Percentiles rank a stretch among this genome's conserved stretches.
phyloP scores from a whole-genome alignment of 2,797 vertebrate species.

The Lagocephalus sceleratus region DNA sequence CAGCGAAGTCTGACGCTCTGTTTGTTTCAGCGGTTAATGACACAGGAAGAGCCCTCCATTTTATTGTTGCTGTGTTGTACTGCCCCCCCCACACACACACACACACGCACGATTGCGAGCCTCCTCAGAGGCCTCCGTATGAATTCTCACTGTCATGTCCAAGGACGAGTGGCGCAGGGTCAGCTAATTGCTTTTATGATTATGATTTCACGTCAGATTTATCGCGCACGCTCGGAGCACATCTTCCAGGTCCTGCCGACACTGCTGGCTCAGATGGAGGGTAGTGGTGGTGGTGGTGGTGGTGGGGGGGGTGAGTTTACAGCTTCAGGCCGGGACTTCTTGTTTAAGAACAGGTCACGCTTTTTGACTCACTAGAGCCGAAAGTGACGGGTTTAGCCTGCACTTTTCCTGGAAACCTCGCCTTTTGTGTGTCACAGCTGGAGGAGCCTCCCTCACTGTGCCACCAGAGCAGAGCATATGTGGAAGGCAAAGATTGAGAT shows the following conservation, averaged over 20 bases:
- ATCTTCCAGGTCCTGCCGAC: constrained; percentile 76
- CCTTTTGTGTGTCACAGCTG: constrained; percentile 52
- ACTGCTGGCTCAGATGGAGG: constrained; percentile 66
- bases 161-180: constrained; percentile 83
- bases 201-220: constrained; percentile 87
- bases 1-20: constrained; percentile 47
- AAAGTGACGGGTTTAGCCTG: constrained; percentile 64
- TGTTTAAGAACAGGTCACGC: constrained; percentile 75
- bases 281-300: not conserved
- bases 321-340: constrained; percentile 73
- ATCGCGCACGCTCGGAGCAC: constrained; percentile 80
- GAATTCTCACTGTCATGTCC: constrained; percentile 82
- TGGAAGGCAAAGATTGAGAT: constrained; percentile 59
- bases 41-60: constrained; percentile 76
- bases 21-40: constrained; percentile 79
- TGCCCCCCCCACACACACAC: constrained; percentile 56
- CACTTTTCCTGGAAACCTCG: constrained; percentile 69
- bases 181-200: constrained; percentile 87
- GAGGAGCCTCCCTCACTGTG: constrained; percentile 53
- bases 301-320: constrained; percentile 70
- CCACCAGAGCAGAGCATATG: constrained; percentile 39
- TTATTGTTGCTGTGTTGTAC: constrained; percentile 83
- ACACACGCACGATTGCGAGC: constrained; percentile 54
- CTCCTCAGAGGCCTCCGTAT: constrained; percentile 80
- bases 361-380: constrained; percentile 78